These are phyloP conservation scores for Brachionus asplanchnoidis DNA, from an alignment of 1,140 invertebrate genomes.

Conservation along the genomic window DNA sequence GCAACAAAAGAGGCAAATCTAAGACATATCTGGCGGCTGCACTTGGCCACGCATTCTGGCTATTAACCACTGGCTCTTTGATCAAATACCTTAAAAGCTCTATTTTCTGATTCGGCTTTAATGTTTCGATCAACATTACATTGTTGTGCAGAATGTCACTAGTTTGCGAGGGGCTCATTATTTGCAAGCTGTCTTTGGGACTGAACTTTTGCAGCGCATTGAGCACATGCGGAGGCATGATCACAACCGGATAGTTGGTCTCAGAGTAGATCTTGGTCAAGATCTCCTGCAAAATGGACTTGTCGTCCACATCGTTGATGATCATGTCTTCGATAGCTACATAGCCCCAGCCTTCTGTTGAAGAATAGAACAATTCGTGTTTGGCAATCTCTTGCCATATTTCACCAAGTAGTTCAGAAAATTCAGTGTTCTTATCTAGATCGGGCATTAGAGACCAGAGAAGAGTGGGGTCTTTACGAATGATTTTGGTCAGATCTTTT, in stretches of 20 bases:
- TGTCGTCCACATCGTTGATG: conserved; percentile 26
- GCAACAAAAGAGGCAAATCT: conserved; percentile 19
- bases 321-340: conserved; percentile 42
- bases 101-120: conserved; percentile 26
- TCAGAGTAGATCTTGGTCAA: conserved; percentile 34
- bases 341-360: conserved; percentile 42
- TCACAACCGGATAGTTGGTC: conserved; percentile 36
- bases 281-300: conserved; percentile 17
- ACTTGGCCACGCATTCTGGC: not conserved
- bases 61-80: not conserved
- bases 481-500: conserved; percentile 41
- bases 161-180: conserved; percentile 38
- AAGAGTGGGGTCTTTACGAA: not conserved
- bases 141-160: conserved; percentile 29
- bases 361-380: conserved; percentile 38
- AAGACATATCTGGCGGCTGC: conserved; percentile 28
- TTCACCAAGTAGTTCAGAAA: conserved; percentile 2
- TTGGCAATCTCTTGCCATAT: conserved; percentile 41
- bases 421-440: not conserved
- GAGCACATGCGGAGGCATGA: conserved; percentile 30
- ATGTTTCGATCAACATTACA: conserved; percentile 2
- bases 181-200: conserved; percentile 17
- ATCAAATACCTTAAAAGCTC: conserved; percentile 27
- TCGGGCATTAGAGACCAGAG: conserved; percentile 40
- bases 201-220: conserved; percentile 20